phyloP scores from a whole-genome alignment of 1,140 invertebrate species.

The Aradophagus sp. region DNA sequence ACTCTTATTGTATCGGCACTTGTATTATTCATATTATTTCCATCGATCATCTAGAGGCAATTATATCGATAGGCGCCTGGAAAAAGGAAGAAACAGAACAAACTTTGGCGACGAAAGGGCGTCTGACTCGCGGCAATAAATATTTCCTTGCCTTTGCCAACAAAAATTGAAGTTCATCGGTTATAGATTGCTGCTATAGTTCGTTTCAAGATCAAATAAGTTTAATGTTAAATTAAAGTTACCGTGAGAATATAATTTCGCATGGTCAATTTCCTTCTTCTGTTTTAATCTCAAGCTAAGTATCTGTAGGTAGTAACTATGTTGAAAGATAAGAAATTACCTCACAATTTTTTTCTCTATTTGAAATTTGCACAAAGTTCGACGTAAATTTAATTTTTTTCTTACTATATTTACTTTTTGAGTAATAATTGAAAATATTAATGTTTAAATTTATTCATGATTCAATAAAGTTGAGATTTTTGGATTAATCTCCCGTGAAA shows the following conservation, averaged over 20 bases:
- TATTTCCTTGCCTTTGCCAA: neutral
- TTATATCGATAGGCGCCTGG: conserved; percentile 1
- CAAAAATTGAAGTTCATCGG: conserved; percentile 15
- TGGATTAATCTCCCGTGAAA: no score
- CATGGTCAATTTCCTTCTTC: conserved; percentile 18
- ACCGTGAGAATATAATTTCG: conserved; percentile 14
- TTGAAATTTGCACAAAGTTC: no score
- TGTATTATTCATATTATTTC: conserved; percentile 6
- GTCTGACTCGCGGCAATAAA: neutral
- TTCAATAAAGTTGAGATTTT: no score
- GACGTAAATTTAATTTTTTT: no score
- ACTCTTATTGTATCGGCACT: conserved; percentile 10
- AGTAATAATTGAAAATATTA: no score
- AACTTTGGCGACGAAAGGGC: no score
- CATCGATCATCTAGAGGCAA: conserved; percentile 3
- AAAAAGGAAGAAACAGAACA: no score
- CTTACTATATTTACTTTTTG: no score
- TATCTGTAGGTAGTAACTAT: neutral
- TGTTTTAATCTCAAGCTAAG: conserved; percentile 8
- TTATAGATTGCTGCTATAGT: conserved; percentile 31
- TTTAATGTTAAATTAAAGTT: conserved; percentile 20
- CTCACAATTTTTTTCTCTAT: no score
- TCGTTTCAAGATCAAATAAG: conserved; percentile 34
- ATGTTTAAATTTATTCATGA: no score
- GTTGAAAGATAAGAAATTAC: no score